Conservation (phyloP, 2,113 vertebrate genomes). For the Accipiter virgatus region DNA sequence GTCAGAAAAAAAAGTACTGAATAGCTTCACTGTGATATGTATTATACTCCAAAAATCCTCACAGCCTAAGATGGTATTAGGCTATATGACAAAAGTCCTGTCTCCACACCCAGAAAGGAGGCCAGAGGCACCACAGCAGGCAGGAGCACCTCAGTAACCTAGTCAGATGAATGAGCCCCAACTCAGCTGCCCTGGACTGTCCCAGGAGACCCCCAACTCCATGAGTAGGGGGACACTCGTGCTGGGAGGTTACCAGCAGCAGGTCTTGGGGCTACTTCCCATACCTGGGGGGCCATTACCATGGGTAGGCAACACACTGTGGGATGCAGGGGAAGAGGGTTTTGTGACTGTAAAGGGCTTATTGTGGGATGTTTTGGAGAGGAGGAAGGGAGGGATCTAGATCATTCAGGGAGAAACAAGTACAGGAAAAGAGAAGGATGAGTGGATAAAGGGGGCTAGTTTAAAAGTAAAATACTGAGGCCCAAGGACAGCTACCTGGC, state of each 20-base stretch:
- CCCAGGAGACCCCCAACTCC: background rate
- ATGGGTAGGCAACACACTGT: fast-evolving
- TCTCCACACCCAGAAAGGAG: background rate
- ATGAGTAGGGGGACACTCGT: fast-evolving
- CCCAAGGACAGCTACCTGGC: background rate
- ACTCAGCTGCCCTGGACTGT: background rate
- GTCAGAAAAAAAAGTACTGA: background rate
- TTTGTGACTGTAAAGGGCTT: background rate
- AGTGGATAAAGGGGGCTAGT: fast-evolving
- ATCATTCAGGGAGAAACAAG: background rate
- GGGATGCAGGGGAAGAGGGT: fast-evolving
- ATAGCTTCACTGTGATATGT: background rate
- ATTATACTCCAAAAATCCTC: background rate
- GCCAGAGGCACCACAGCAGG: background rate
- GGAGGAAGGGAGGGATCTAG: background rate
- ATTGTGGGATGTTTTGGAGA: background rate
- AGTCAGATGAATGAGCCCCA: fast-evolving
- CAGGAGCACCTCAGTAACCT: background rate
- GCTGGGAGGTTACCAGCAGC: background rate
- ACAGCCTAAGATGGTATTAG: background rate
- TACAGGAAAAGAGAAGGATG: background rate
- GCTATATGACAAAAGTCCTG: background rate
- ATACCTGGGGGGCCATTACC: fast-evolving
- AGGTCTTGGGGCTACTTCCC: background rate
- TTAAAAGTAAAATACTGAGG: background rate